Evolutionary conservation across 1,140 invertebrate species (phyloP).

Genomic region (Ladona fulva): DNA sequence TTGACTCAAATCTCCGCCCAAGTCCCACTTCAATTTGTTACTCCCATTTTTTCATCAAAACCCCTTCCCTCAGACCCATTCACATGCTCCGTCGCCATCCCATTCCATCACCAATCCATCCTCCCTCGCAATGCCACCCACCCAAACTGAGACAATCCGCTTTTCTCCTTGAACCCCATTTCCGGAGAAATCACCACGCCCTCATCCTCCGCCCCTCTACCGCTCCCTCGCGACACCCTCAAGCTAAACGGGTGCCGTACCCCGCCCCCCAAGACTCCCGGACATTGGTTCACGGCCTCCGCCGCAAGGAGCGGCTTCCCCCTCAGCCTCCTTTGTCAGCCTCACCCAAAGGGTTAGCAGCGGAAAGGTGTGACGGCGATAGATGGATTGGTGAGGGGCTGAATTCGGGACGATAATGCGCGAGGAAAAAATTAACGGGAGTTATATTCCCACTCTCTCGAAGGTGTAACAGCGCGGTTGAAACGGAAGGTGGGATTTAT

Average conservation of each 20-base stretch:
- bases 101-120: not conserved
- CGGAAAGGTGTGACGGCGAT: not conserved
- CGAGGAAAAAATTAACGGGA: not conserved
- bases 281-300: not conserved
- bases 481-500: no score
- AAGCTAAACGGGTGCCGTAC: not conserved
- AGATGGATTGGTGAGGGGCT: not conserved
- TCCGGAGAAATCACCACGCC: not conserved
- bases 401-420: not conserved
- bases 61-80: not conserved
- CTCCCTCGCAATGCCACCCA: no score
- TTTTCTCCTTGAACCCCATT: no score
- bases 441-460: not conserved
- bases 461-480: no score
- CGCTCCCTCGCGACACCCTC: not conserved
- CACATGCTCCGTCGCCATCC: not conserved
- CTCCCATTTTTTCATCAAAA: not conserved
- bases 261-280: not conserved
- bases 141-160: not conserved
- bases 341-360: not conserved
- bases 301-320: not conserved
- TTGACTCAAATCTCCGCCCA: not conserved
- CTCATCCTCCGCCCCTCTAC: not conserved
- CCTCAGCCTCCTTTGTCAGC: not conserved
- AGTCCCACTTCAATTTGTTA: not conserved